Evolutionary conservation across 2,888 invertebrate species (phyloP), one percentile per base, ranked within the genome.

Genomic region (Anarsia innoxiella): DNA sequence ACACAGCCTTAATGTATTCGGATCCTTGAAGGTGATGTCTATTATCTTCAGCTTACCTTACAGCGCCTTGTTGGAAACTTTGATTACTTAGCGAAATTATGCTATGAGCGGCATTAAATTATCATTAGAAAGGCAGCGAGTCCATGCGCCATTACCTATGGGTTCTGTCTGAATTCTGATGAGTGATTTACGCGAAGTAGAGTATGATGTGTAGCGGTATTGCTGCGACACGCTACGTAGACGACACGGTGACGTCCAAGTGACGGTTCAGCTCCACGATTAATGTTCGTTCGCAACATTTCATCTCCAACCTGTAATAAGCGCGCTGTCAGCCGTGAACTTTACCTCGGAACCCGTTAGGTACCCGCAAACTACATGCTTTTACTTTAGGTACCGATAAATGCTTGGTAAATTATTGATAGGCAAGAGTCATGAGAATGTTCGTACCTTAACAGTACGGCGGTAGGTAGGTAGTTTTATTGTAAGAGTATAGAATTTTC

Each of bases 11-110:
- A 70, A 72, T 70, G 59, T 72, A 68, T 69, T 67, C 67, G 57
- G 60, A 59, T 58, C 62, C 59, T 56, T 54, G 60, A 66, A 70
- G 66, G 61, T 66, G 59, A 54, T 69, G 67, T 70, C 65, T 69
- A 69, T 71, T 71, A 69, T 67, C 59, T 60, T 56, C 56, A 57
- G 60, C 63, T 66, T 68, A 66, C 60, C 62, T 63, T 46, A 50
- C 53, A 60, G 60, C 52, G 53, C 59, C 63, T 60, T 59, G 63
- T 60, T 60, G 59, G 64, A 69, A 79, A 76, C 56, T 77, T 77
- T 74, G 71, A 72, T 76, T 74, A 74, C 70, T 69, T 64, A 53
- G 68, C 59, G 55, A 70, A 73, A 72, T 77, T 68, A 68, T 70
- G 63, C 71, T 62, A 62, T 63, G 67, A 67, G 64, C 64, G 70